Conservation (phyloP, 2,797 vertebrate genomes). For the Syngnathus acus region DNA sequence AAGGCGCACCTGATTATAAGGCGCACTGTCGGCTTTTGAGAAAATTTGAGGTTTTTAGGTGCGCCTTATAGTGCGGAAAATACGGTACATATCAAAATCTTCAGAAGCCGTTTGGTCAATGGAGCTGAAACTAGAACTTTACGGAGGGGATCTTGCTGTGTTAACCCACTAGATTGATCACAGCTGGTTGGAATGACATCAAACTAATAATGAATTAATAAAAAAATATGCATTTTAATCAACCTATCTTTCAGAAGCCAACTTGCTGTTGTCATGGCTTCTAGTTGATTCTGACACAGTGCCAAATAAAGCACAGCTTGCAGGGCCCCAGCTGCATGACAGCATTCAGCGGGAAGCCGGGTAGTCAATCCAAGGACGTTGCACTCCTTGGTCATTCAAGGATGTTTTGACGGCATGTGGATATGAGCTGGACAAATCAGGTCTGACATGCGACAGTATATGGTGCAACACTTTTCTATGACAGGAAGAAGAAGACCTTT, state of each 20-base stretch:
- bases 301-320: constrained; percentile 50
- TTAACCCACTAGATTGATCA: neutral
- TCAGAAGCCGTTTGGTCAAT: neutral
- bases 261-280: constrained; percentile 45
- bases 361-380: constrained; percentile 52
- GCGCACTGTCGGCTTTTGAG: no score
- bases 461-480: constrained; percentile 13
- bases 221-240: constrained; percentile 15
- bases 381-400: constrained; percentile 50
- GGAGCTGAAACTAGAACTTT: neutral
- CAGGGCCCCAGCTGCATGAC: constrained; percentile 34
- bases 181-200: neutral
- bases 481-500: neutral
- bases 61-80: no score
- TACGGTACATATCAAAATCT: neutral
- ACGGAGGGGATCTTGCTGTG: neutral
- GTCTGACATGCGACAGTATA: constrained; percentile 30
- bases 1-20: no score
- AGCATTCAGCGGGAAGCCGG: constrained; percentile 44
- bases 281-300: constrained; percentile 33
- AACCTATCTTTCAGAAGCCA: constrained; percentile 48
- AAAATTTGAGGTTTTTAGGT: no score
- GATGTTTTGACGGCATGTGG: constrained; percentile 31
- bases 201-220: constrained; percentile 17
- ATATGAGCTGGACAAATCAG: constrained; percentile 50